phyloP scores from a whole-genome alignment of 2,888 invertebrate genomes.

The Euplexia lucipara region DNA sequence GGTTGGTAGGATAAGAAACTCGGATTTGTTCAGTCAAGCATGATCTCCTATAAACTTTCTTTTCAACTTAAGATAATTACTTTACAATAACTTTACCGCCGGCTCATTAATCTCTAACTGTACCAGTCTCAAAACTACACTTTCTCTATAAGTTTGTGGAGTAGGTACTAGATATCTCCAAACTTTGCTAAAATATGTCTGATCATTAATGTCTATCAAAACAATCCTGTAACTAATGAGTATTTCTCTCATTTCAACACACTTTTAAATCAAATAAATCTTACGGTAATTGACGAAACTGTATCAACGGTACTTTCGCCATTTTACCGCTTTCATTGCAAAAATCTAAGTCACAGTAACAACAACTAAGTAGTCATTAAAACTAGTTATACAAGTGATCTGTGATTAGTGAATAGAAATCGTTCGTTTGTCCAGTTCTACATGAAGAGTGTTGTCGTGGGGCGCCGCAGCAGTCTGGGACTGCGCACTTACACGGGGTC shows the following conservation, averaged over 20 bases:
- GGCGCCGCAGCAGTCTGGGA: not conserved
- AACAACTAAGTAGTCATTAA: conserved; percentile 37
- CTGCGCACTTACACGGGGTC: conserved; percentile 12
- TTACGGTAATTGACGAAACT: conserved; percentile 23
- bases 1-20: not conserved
- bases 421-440: conserved; percentile 19
- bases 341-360: conserved; percentile 22
- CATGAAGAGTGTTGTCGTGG: conserved; percentile 7
- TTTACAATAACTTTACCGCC: not conserved
- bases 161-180: not conserved
- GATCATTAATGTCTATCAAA: conserved; percentile 6
- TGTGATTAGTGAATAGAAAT: conserved; percentile 20
- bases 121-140: not conserved
- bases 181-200: conserved; percentile 7
- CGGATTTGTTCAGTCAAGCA: not conserved
- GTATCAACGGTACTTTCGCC: conserved; percentile 39
- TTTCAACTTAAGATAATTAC: not conserved
- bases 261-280: conserved; percentile 43
- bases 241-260: conserved; percentile 8
- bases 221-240: conserved; percentile 3
- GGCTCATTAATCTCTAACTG: conserved; percentile 5
- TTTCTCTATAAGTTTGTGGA: conserved; percentile 11
- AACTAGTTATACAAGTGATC: conserved; percentile 38
- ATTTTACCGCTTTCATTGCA: conserved; percentile 28
- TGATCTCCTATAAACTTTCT: not conserved